Evolutionary conservation across 2,888 invertebrate genomes (phyloP).

Genomic region (Trachelus iudaicus): DNA sequence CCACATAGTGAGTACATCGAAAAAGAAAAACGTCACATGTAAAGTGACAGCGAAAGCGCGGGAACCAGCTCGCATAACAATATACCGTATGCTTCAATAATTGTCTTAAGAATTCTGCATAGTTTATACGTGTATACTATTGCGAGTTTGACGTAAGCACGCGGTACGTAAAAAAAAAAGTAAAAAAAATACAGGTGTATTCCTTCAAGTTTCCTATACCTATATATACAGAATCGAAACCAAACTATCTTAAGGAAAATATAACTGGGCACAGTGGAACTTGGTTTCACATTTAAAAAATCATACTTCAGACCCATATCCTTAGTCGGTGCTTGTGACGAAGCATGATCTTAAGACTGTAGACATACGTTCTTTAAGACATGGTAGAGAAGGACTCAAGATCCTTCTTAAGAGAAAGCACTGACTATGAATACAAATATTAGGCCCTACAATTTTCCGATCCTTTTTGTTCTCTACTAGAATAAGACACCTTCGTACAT

Average conservation of each 20-base stretch:
- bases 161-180: background rate
- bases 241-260: background rate
- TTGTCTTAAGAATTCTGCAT: background rate
- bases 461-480: background rate
- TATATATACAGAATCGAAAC: background rate
- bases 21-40: background rate
- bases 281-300: conserved; percentile 8
- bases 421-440: background rate
- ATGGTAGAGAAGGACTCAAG: too few species aligned
- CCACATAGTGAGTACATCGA: background rate
- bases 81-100: background rate
- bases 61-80: background rate
- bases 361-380: too few species aligned
- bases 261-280: background rate
- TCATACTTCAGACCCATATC: background rate
- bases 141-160: background rate
- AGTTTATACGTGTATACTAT: background rate
- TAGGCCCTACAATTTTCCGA: background rate
- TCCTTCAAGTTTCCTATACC: background rate
- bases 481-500: background rate
- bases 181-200: background rate
- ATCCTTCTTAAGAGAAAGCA: too few species aligned
- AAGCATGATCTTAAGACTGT: too few species aligned
- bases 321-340: too few species aligned
- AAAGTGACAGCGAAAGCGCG: background rate